Evolutionary conservation across 2,113 vertebrate species (phyloP), one percentile per base, ranked within the genome.

Genomic region (Sigmodon hispidus): DNA sequence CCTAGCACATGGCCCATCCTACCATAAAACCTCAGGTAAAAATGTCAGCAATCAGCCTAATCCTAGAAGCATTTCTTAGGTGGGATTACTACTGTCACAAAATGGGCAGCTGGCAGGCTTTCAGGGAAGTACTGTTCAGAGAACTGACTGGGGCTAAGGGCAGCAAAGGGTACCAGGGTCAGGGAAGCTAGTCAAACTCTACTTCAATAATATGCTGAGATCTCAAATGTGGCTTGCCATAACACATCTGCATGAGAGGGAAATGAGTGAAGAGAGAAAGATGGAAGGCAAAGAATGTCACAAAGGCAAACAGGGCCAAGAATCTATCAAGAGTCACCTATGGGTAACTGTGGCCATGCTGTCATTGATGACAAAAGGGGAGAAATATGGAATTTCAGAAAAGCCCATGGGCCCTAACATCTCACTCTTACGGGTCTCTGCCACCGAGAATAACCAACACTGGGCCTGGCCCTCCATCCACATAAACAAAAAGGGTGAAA

Each of bases 311-410:
- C 9, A 24, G 80, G 10, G 84, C 69, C 11, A 34, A 50, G 26
- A 89, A 75, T 22, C 73, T 91, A 65, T 40, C 40, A 89, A 87
- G 26, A 96, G 91, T 83, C 57, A 63, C 73, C 31, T 52, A 92
- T 94, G 69, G 75, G 24, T 43, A 83, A 34, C 89, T 61, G n/a
- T 72, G 59, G 80, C 89, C 94, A 90, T 79, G 86, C 10, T 43
- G 67, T 86, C 69, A 52, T 76, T 86, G 88, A 61, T 86, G 77
- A 65, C 70, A 67, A 83, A 81, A 57, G 48, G 24, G n/a, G 48
- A n/a, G n/a, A 73, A 80, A 70, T 88, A 89, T 19, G 43, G 93
- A 73, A 94, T 69, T 93, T 93, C 89, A 93, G 90, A 89, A 94
- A 97, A 93, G 57, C 55, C 59, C 72, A 76, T 7, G 34, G 61